Evolutionary conservation across 1,140 invertebrate species (phyloP).

Genomic region (Leptopilina boulardi): DNA sequence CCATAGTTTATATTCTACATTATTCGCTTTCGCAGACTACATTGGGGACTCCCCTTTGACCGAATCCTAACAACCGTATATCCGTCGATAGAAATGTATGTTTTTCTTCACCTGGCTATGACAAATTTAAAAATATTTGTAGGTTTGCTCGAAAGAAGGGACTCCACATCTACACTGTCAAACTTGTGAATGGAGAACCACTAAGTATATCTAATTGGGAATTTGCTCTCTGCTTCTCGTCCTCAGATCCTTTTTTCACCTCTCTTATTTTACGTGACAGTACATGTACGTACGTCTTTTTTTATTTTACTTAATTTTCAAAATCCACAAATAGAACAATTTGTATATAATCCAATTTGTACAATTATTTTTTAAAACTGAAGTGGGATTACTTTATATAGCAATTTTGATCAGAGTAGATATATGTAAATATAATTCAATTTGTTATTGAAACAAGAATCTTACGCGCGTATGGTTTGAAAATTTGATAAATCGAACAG

Average conservation of each 20-base stretch:
- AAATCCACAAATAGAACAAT: background rate
- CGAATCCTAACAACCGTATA: constrained; percentile 52
- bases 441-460: constrained; percentile 46
- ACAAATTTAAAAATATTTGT: constrained; percentile 57
- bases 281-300: constrained; percentile 15
- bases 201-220: constrained; percentile 52
- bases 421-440: constrained; percentile 35
- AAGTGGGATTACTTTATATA: too few relatives aligned
- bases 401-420: too few relatives aligned
- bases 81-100: constrained; percentile 49
- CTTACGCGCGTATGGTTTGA: constrained; percentile 41
- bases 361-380: background rate
- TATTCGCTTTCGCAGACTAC: background rate
- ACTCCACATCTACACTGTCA: constrained; percentile 43
- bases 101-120: constrained; percentile 58
- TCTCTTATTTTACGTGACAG: constrained; percentile 32
- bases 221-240: constrained; percentile 54
- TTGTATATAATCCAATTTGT: background rate
- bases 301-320: background rate
- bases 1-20: constrained; percentile 21
- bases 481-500: constrained; percentile 54
- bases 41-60: constrained; percentile 49
- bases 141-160: constrained; percentile 40
- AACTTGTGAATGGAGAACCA: constrained; percentile 39
- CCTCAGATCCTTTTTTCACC: constrained; percentile 42